Evolutionary conservation across 2,113 vertebrate genomes (phyloP), one percentile per base, ranked within the genome.

Genomic region (Aegithalos caudatus): DNA sequence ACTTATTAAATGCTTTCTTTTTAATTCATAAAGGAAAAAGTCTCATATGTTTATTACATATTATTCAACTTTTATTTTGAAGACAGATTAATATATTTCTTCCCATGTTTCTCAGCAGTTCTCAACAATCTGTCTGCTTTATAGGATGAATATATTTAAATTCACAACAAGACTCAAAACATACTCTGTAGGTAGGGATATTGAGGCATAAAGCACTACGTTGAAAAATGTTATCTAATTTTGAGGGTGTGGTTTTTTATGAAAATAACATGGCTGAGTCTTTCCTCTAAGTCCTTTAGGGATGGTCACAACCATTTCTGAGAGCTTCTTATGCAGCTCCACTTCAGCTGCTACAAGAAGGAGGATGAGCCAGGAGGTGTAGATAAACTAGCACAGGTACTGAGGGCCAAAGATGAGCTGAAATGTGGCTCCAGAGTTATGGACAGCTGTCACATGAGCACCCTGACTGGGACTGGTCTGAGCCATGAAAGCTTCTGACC

Each of bases 31-130:
- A 84, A 65, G 24, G 54, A 57, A 94, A 74, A 65, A 84, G 29
- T 67, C n/a, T 91, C 53, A 67, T 91, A 71, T 65, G 57, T 64
- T 95, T 93, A 64, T 86, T 76, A 56, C 84, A 37, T 67, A 85
- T 89, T 91, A 89, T 94, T 95, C 78, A 93, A 94, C 65, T 91
- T 85, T 78, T 95, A 74, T 79, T 94, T 94, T 93, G 65, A 91
- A 94, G 81, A 87, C 70, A 87, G 81, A 89, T 85, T 78, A 12
- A 81, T 90, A 87, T 94, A 67, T 91, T 94, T 95, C 45, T 89
- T 91, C 37, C 12, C 40, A 66, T 72, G 81, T 44, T 93, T 97
- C 96, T 94, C 74, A 93, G 80, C 48, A 64, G 44, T 91, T 95
- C 78, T 91, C 65, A 94, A 87, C 92, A 87, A 91, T 93, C 87